Evolutionary conservation across 2,888 invertebrate species (phyloP).

Genomic region (Terebella lapidaria): DNA sequence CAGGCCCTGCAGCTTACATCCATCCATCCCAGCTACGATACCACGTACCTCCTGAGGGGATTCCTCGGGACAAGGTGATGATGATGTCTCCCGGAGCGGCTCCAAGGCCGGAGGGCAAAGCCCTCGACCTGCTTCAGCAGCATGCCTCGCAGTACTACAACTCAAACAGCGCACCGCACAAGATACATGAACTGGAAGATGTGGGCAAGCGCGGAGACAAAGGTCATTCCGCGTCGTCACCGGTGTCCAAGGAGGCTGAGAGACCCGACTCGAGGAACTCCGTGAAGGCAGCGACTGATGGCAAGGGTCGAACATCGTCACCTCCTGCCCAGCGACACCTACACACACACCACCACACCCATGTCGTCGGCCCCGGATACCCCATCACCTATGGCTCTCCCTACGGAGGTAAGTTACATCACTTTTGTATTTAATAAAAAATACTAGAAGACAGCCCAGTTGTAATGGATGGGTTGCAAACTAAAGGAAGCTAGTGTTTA

Average conservation of each 20-base stretch:
- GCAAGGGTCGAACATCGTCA: conserved; percentile 4
- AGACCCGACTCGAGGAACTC: background rate
- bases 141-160: conserved; percentile 50
- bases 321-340: conserved; percentile 91
- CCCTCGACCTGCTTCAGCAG: conserved; percentile 71
- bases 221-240: background rate
- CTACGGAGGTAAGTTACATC: background rate
- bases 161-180: conserved; percentile 45
- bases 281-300: background rate
- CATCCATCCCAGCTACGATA: conserved; percentile 5
- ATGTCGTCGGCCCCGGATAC: conserved; percentile 70
- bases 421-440: too few species aligned
- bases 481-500: too few species aligned
- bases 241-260: background rate
- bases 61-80: background rate
- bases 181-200: conserved; percentile 90
- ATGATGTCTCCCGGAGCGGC: background rate
- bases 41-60: background rate
- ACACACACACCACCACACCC: conserved; percentile 95
- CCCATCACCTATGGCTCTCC: background rate
- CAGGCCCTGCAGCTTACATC: conserved; percentile 6
- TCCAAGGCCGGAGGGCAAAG: conserved; percentile 58
- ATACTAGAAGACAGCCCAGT: too few species aligned
- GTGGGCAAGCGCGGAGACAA: conserved; percentile 61
- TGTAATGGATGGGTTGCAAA: too few species aligned